Base-by-base conservation (phyloP, 2,888 invertebrate genomes). In the Drosophila neonasuta region DNA sequence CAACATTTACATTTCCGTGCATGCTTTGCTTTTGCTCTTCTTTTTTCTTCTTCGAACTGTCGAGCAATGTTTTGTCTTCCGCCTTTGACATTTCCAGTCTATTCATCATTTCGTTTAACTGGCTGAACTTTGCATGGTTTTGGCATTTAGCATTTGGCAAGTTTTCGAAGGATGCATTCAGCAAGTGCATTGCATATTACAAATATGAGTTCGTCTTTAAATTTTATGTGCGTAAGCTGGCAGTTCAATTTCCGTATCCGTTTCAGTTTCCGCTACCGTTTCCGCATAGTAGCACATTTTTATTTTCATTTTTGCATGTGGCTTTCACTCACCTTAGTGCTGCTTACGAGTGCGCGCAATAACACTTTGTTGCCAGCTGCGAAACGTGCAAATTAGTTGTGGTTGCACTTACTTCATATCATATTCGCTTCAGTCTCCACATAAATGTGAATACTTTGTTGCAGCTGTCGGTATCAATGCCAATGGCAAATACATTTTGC, bases 341-440 rank as follows among this genome's bases (percentile, higher is more conserved):
- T 32, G 46, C 49, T 59, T 56, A 45, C 36, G 24, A 6, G 24
- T 2, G 6, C 24, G 52, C 73, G 56, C 36, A 29, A 48, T 32
- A 50, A 57, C 49, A 68, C 63, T 61, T 68, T 77, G 68, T 61
- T 52, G 70, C 74, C 61, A 51, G 41, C 41, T 68, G 63, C 66
- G 52, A 56, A 62, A 68, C 69, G 75, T 75, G 82, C 55, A 82
- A 82, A 82, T 81, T 85, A 82, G 80, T 66, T 73, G 61, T 52
- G 65, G 55, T 15, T 56, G 9, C 56, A 56, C 54, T 50, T 29
- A n/a, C 50, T 32, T 0, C 44, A 44, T 20, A 60, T 51, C 39
- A 39, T 8, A 59, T 10, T 15, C 42, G 48, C 41, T 32, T 13
- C n/a, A 41, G 36, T 17, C 3, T 11, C 2, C 34, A 17, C 60